These are phyloP conservation scores for Leiothrix lutea DNA, from an alignment of 2,113 vertebrate genomes.

Conservation along the genomic window DNA sequence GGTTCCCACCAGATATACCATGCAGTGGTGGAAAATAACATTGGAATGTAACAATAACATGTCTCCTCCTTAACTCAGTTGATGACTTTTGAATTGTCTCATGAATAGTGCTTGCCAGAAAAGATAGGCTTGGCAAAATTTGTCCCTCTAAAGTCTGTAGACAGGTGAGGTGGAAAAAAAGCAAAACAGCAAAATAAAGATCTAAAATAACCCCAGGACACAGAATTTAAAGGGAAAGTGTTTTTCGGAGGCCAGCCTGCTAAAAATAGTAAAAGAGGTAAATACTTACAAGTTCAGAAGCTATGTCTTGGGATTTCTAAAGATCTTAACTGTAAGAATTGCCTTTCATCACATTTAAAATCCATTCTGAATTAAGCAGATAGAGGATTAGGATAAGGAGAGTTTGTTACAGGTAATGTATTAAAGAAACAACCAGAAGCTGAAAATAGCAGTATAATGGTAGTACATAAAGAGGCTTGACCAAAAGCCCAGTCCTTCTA, in stretches of 20 bases:
- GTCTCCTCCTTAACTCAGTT: not conserved
- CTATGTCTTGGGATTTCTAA: not conserved
- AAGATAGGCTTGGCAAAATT: not conserved
- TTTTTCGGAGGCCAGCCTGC: not conserved
- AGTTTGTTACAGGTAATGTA: not conserved
- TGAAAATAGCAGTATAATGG: not conserved
- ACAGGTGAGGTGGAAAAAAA: fast-evolving
- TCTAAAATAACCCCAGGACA: not conserved
- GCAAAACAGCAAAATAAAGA: not conserved
- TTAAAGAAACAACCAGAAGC: not conserved
- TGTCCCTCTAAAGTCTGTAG: not conserved
- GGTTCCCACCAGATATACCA: not conserved
- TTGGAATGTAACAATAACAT: not conserved
- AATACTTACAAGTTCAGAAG: not conserved
- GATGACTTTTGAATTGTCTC: not conserved
- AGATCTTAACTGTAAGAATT: not conserved
- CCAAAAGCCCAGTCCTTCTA: not conserved
- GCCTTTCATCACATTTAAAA: not conserved
- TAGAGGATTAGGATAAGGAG: not conserved
- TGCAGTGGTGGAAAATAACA: not conserved
- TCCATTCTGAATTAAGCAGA: not conserved
- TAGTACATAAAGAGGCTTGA: not conserved
- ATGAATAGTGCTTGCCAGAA: not conserved
- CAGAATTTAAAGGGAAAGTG: not conserved
- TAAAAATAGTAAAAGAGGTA: not conserved